A percentile compares a stretch with the other conserved stretches of the same genome.
Conservation (phyloP, 2,888 invertebrate species). For the Odontocerum albicorne region DNA sequence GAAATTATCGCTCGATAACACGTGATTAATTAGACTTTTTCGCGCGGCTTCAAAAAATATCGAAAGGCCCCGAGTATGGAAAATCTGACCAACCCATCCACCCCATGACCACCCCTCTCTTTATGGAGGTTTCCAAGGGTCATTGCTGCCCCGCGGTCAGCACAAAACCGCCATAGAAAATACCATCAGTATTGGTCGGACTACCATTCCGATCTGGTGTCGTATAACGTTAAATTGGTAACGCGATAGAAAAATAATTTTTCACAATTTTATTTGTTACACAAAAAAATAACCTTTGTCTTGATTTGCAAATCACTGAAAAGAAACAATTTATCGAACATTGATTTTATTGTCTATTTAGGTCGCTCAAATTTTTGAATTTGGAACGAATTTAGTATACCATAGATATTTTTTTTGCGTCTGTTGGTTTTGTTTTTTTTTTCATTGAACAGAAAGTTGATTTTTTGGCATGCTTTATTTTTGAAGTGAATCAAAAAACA, state of each 20-base stretch:
- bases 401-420: background rate
- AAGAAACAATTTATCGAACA: background rate
- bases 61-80: background rate
- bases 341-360: background rate
- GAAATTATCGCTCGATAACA: slow-evolving; percentile 16
- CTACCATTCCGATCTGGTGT: slow-evolving; percentile 22
- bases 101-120: background rate
- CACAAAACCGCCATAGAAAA: slow-evolving; percentile 14
- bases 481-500: too few species aligned
- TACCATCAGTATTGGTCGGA: slow-evolving; percentile 24
- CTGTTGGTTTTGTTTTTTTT: too few species aligned
- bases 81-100: slow-evolving; percentile 4
- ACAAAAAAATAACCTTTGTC: too few species aligned
- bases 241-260: background rate
- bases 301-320: too few species aligned
- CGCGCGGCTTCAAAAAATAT: slow-evolving; percentile 1
- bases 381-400: background rate
- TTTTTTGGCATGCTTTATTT: too few species aligned
- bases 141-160: slow-evolving; percentile 35
- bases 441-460: too few species aligned
- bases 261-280: background rate
- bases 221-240: background rate
- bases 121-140: slow-evolving; percentile 18
- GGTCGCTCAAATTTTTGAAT: background rate
- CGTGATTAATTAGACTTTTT: slow-evolving; percentile 22